A percentile compares a stretch with the other conserved stretches of the same genome.
These are phyloP conservation scores for Connochaetes taurinus DNA, from an alignment of 2,113 vertebrate species.

Conservation along the genomic window DNA sequence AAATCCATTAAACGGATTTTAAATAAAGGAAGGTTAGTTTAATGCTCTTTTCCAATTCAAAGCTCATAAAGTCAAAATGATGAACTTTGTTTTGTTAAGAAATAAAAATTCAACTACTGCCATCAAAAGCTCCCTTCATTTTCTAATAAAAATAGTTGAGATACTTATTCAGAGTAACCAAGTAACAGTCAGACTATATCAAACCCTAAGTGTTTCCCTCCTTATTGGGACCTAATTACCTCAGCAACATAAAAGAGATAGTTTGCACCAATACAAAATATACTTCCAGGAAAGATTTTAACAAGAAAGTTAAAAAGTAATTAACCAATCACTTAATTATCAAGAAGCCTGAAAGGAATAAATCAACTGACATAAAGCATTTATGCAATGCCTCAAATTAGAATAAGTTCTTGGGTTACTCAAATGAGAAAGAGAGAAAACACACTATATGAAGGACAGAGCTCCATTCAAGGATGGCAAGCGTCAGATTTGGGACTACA, in stretches of 20 bases:
- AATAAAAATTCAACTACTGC: slow-evolving; percentile 10
- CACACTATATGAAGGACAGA: neutral
- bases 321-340: slow-evolving; percentile 50
- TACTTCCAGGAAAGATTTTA: slow-evolving; percentile 34
- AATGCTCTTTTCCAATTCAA: slow-evolving; percentile 5
- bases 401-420: neutral
- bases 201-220: neutral
- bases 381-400: neutral
- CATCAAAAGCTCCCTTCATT: neutral
- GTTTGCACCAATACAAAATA: neutral
- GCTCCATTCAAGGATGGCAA: neutral
- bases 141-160: slow-evolving; percentile 34
- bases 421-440: neutral
- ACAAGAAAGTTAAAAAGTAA: slow-evolving; percentile 17
- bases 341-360: slow-evolving; percentile 26
- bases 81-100: slow-evolving; percentile 9
- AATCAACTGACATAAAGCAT: slow-evolving; percentile 3
- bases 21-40: slow-evolving; percentile 36
- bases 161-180: neutral
- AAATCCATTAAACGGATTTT: slow-evolving; percentile 44
- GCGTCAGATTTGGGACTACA: neutral
- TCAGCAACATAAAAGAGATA: neutral
- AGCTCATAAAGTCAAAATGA: neutral
- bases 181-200: slow-evolving; percentile 35
- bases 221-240: neutral